Percentiles rank a stretch among this genome's conserved stretches.
These are phyloP conservation scores for Phoxinus dragarum DNA, from an alignment of 2,797 vertebrate genomes.

Conservation along the genomic window DNA sequence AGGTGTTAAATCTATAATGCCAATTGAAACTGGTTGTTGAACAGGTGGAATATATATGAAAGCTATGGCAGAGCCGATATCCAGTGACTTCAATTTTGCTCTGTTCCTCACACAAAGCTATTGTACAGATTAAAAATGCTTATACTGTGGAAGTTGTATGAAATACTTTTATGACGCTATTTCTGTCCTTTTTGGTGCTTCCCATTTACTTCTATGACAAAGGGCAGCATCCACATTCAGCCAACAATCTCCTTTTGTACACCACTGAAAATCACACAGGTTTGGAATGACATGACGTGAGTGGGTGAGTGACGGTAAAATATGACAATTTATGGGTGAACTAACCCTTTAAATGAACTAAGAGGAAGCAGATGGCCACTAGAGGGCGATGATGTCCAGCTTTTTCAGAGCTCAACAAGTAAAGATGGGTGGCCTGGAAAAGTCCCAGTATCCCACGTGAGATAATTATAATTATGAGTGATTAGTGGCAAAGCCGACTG, in stretches of 20 bases:
- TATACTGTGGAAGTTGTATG: background rate
- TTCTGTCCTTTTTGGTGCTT: background rate
- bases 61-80: background rate
- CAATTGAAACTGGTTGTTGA: background rate
- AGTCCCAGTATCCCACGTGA: background rate
- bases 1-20: background rate
- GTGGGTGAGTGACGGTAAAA: too few species aligned
- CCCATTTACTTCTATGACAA: background rate
- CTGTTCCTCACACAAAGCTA: background rate
- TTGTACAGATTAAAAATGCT: background rate
- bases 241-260: background rate
- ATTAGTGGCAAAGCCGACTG: constrained; percentile 17
- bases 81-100: background rate
- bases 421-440: constrained; percentile 27
- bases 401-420: background rate
- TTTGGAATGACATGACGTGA: background rate
- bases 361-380: background rate
- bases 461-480: constrained; percentile 34
- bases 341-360: background rate
- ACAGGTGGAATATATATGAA: background rate
- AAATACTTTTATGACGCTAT: background rate
- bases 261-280: background rate
- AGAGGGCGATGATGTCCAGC: background rate
- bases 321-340: background rate
- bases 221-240: background rate